phyloP scores from a whole-genome alignment of 2,113 vertebrate genomes.

The Ginglymostoma cirratum region DNA sequence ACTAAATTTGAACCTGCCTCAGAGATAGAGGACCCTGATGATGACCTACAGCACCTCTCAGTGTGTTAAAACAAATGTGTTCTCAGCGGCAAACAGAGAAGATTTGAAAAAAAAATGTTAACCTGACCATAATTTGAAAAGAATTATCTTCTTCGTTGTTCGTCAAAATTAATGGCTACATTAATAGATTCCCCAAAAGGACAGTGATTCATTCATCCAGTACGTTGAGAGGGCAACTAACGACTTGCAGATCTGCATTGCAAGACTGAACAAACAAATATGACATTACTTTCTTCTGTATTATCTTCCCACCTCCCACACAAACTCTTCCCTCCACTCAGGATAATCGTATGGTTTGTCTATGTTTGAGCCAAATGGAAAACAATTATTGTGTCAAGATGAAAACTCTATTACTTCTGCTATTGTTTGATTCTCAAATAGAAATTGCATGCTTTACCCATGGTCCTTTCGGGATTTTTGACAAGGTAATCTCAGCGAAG shows the following conservation, averaged over 20 bases:
- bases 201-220: constrained; percentile 2
- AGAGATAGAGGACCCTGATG: neutral
- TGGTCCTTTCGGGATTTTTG: neutral
- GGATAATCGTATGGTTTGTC: neutral
- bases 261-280: neutral
- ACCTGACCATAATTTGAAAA: neutral
- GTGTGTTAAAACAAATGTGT: neutral
- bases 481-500: neutral
- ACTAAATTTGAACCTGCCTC: neutral
- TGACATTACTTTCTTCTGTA: neutral
- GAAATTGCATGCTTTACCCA: neutral
- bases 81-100: neutral
- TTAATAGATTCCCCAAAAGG: neutral
- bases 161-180: neutral
- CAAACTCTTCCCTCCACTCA: constrained; percentile 1
- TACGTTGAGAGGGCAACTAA: neutral
- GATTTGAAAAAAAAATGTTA: neutral
- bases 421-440: neutral
- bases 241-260: neutral
- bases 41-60: neutral
- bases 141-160: neutral
- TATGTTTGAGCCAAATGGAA: neutral
- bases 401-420: neutral
- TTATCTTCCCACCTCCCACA: neutral
- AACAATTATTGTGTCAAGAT: constrained; percentile 8